Base-by-base conservation (phyloP, 2,797 vertebrate genomes). In the Dryobates pubescens region DNA sequence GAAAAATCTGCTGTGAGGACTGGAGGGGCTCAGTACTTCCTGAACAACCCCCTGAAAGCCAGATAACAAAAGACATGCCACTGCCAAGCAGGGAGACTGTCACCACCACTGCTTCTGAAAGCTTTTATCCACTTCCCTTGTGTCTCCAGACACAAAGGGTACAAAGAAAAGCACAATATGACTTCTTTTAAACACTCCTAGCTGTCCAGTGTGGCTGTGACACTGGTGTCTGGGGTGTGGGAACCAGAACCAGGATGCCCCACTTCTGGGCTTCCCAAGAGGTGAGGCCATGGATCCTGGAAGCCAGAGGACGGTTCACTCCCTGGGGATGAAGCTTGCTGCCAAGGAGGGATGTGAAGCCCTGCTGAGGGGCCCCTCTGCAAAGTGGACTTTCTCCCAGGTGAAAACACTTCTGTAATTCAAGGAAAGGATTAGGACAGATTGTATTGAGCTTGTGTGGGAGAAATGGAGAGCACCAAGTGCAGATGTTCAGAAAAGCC, bases 1-100 rank as follows among this genome's bases (percentile, higher is more conserved):
- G 54, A 82, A 59, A 76, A 90, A 74, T 9, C 29, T 59, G 51
- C 54, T 75, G 82, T 81, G 53, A 87, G 85, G 91, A 68, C n/a
- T 10, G 27, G 13, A 14, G 18, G 10, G 67, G n/a, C 6, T 85
- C 59, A 49, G 12, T 72, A 58, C 27, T 79, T 75, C 38, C 72
- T 79, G 58, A n/a, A 68, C 71, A 70, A 62, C 51, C 0, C 2
- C 8, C 30, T 61, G 58, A 77, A 83, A 95, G 17, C 27, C 36
- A 72, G 51, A 74, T 77, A 75, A 41, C 16, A 76, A 79, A 90
- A 68, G 32, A 20, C 10, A 7, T 29, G n/a, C 4, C 36, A 19
- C 54, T 68, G 74, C 29, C 34, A 34, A 32, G 13, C 1, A 2
- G 19, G 41, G 14, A 27, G 75, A 51, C 49, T 63, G 8, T 41